A percentile compares a stretch with the other conserved stretches of the same genome.
Evolutionary conservation across 2,113 vertebrate genomes (phyloP).

Genomic region (Chamaetylas fuelleborni): DNA sequence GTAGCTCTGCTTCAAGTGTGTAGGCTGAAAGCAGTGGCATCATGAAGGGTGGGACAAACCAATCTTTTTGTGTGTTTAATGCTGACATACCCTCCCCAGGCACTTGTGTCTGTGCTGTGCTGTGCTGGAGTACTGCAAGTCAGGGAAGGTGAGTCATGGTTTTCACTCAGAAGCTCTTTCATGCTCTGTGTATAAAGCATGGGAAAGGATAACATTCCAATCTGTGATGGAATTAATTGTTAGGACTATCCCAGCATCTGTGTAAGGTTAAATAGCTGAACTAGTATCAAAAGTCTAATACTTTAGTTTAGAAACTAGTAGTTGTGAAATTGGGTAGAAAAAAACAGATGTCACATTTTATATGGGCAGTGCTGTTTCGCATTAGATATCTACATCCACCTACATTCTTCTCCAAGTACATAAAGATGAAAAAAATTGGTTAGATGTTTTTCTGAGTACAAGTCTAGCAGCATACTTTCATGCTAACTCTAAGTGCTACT

Average conservation of each 20-base stretch:
- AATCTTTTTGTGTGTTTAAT: not conserved
- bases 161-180: not conserved
- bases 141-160: not conserved
- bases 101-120: not conserved
- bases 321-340: not conserved
- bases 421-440: not conserved
- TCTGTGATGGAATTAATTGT: rapidly evolving
- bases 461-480: not conserved
- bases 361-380: not conserved
- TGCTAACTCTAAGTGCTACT: not conserved
- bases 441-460: not conserved
- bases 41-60: not conserved
- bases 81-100: not conserved
- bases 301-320: not conserved
- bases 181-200: not conserved
- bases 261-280: not conserved
- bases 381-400: not conserved
- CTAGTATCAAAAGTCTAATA: not conserved
- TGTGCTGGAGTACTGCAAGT: not conserved
- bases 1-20: not conserved
- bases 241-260: not conserved
- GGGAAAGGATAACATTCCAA: rapidly evolving
- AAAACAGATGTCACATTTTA: not conserved
- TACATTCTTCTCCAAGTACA: not conserved
- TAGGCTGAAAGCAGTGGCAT: not conserved